Evolutionary conservation across 1,140 invertebrate species (phyloP).

Genomic region (Ceratina japonica): DNA sequence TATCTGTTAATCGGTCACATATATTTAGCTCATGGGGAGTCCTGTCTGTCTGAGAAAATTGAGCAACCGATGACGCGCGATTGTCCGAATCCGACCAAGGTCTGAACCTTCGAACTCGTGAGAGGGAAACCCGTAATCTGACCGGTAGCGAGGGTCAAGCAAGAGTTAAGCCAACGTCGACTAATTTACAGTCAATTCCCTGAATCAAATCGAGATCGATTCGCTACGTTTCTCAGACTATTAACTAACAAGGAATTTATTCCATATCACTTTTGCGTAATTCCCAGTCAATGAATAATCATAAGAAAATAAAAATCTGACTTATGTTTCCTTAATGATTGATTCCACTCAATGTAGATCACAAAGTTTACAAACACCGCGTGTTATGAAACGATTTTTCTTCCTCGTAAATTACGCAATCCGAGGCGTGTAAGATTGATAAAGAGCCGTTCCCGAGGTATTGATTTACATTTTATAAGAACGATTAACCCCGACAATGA

Average conservation of each 20-base stretch:
- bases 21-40: not conserved
- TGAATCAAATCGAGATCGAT: not conserved
- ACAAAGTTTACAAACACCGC: too few relatives aligned
- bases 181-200: not conserved
- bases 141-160: not conserved
- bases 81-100: slow-evolving; percentile 42
- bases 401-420: not conserved
- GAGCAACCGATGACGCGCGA: slow-evolving; percentile 13
- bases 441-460: too few relatives aligned
- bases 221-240: not conserved
- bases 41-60: not conserved
- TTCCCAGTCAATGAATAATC: too few relatives aligned
- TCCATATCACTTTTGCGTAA: too few relatives aligned
- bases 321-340: too few relatives aligned
- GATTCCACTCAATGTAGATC: too few relatives aligned
- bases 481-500: too few relatives aligned
- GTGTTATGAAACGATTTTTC: too few relatives aligned
- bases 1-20: too few relatives aligned
- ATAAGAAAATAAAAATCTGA: too few relatives aligned
- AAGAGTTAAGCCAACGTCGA: too few relatives aligned
- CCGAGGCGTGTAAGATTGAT: not conserved
- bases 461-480: not conserved
- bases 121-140: not conserved
- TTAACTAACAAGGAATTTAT: not conserved
- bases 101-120: not conserved